Base-by-base conservation (phyloP, 2,888 invertebrate species). In the Didymodactylos carnosus region DNA sequence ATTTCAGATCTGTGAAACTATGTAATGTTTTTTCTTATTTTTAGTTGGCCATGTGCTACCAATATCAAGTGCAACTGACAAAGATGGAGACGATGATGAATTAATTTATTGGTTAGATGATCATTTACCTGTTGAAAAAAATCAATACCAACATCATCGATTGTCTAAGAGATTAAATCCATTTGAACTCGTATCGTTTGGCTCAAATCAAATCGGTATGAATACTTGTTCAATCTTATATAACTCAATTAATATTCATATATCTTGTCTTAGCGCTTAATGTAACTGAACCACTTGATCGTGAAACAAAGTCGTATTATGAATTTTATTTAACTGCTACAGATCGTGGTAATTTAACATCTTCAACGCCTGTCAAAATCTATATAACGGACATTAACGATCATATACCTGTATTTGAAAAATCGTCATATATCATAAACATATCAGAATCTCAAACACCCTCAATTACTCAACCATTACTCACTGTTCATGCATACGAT, bases 351-450 rank as follows among this genome's bases (percentile, higher is more conserved):
- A 71, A 71, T 39, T 35, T 74, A n/a, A 71, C 71, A 4, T 39
- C 39, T 11, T 62, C 40, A n/a, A 41, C 53, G 6, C 16, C 39
- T 6, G 13, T 74, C 19, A 23, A 71, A 25, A 29, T 74, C 0
- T 39, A 41, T 19, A 71, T 74, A 8, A 71, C 53, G 39, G 74
- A 74, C 14, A 41, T 71, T 19, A 53, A 74, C 35, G 43, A 74
- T 41, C 51, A 71, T 41, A 41, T 41, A 39, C 74, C 62, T 8
- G 35, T 62, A 29, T 62, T 62, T 62, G 62, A 62, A 35, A 5
- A 5, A 19, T 35, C 13, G 29, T 35, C 62, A 2, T 62, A 62
- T 35, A 35, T 62, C 16, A 19, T 62, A 16, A 62, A 62, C 35
- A 62, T 62, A 5, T 62, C 62, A 0, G 62, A 62, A 35, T 35